A percentile compares a stretch with the other conserved stretches of the same genome.
Conservation (phyloP, 1,140 invertebrate genomes). For the Pemphigus obesinymphae region DNA sequence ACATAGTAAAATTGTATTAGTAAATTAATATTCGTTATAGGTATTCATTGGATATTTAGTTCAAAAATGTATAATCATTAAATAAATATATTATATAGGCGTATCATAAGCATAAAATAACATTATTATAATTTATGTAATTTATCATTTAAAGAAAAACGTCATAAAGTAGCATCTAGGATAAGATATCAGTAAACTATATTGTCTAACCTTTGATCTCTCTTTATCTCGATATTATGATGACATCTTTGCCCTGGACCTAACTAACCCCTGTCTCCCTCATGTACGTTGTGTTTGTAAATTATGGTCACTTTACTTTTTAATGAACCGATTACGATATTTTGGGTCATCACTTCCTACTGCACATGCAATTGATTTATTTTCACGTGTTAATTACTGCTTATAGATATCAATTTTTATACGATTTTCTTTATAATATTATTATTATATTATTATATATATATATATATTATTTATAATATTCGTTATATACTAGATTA, state of each 20-base stretch:
- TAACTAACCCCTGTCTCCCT: background rate
- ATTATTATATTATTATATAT: background rate
- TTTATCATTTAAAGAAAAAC: background rate
- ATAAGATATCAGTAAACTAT: constrained; percentile 22
- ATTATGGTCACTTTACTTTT: constrained; percentile 12
- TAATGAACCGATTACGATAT: constrained; percentile 15
- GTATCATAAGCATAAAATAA: background rate
- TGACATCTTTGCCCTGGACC: constrained; percentile 35
- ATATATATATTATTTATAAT: background rate
- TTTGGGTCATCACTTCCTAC: constrained; percentile 7
- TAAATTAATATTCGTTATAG: background rate
- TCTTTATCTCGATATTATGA: background rate
- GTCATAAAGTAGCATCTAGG: background rate
- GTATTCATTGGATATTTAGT: no score
- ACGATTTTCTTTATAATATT: background rate
- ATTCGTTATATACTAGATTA: no score
- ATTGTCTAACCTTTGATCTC: constrained; percentile 3
- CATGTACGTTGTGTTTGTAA: background rate
- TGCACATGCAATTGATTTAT: background rate
- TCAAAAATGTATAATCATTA: background rate
- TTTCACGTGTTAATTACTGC: background rate
- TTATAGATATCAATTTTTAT: no score
- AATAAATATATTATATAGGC: background rate
- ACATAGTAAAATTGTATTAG: no score
- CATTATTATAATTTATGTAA: background rate